Evolutionary conservation across 2,113 vertebrate species (phyloP), one percentile per base, ranked within the genome.

Genomic region (Pimephales promelas): DNA sequence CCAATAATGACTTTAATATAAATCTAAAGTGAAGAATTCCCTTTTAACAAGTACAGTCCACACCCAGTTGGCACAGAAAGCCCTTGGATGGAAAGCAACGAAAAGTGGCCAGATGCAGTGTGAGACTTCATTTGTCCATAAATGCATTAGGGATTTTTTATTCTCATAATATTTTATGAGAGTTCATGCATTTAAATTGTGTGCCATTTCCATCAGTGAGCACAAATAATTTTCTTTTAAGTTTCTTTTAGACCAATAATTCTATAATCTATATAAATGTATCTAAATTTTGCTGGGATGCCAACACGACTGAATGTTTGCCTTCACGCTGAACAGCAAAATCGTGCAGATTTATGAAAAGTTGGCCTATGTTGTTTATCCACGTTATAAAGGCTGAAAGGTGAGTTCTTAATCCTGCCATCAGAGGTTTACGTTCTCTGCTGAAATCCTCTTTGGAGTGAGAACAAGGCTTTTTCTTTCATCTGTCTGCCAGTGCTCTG

Each of bases 401-500:
- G 62, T 77, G 62, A 77, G 78, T 56, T 72, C 61, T 68, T 78
- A 83, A 71, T 66, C 75, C 43, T 66, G 75, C 54, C 49, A 64
- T 52, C 83, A 31, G 52, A 81, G 76, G 70, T 76, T 76, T 79
- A 75, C 36, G 34, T 34, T 59, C 68, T 45, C 74, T 40, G 26
- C 45, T 68, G 36, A 81, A 81, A 81, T 62, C 49, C 45, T 31
- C 59, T 85, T 34, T 56, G 31, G 43, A 81, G 79, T 62, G 10
- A 70, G 68, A 76, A 34, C 59, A 66, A 68, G 57, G 36, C 47
- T 70, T 66, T 75, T 45, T 36, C 56, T 89, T 88, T 49, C 90
- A 89, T 87, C 83, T 73, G 64, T 84, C 83, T 70, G 75, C 74
- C 52, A 54, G 18, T 54, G 18, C 7, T 20, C 86, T 86, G 66